Base-by-base conservation (phyloP, 1,140 invertebrate genomes). In the Drosophila lacertosa region DNA sequence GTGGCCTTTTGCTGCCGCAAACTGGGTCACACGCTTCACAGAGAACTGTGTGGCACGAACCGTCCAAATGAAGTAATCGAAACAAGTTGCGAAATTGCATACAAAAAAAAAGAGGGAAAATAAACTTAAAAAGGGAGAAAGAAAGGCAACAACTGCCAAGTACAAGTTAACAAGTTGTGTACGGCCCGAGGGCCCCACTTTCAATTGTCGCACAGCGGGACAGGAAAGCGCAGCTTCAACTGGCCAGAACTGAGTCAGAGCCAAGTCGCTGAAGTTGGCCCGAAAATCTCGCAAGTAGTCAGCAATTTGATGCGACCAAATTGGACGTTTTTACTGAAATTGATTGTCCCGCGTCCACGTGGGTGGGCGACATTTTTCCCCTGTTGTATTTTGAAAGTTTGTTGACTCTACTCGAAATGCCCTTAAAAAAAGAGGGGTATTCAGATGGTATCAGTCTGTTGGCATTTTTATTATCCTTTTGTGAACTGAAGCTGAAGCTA, bases 111-210 rank as follows among this genome's bases (percentile, higher is more conserved):
- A 32, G 58, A 67, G 68, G 20, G 15, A 39, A 65, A 20, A 40
- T 26, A 9, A 24, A 24, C 37, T 33, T 10, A 32, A 29, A 29
- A 16, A 13, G 42, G 44, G 29, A 18, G 20, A 45, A 37, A 44
- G 26, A 26, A 53, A 37, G 33, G 37, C 37, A 39, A 35, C 39
- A 40, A 32, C 40, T 29, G 50, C 40, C 40, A 57, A 71, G 59
- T 58, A 82, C 78, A 81, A 81, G 68, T 81, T 82, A 82, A 77
- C 78, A 82, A 77, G 63, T 70, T 82, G 74, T 82, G 74, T 53
- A 57, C 16, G 69, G 32, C 64, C 59, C 55, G 59, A 48, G 54
- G 59, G 65, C 45, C 37, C 74, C 78, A 82, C 78, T 82, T 82
- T 82, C 78, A 82, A 82, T 82, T 81, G 77, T 80, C 72, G 58